These are phyloP conservation scores for Pandion haliaetus DNA, from an alignment of 2,113 vertebrate genomes.

Conservation along the genomic window DNA sequence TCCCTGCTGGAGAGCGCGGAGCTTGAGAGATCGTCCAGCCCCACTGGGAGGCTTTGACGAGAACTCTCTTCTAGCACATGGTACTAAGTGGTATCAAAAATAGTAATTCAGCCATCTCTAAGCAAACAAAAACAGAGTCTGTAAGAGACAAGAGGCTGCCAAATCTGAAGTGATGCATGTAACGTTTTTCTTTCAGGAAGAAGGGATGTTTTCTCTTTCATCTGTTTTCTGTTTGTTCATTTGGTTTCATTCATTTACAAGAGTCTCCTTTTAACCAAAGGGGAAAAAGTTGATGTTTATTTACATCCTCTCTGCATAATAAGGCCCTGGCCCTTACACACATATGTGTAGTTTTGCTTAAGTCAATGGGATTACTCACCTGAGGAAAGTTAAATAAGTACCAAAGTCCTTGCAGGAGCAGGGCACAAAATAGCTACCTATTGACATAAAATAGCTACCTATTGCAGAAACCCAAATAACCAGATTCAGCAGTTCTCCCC, in stretches of 20 bases:
- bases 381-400: not conserved
- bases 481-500: not conserved
- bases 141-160: constrained; percentile 57
- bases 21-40: constrained; percentile 27
- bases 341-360: not conserved
- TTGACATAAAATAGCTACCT: not conserved
- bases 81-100: constrained; percentile 53
- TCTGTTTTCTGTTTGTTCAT: constrained; percentile 22
- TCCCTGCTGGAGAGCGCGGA: not conserved
- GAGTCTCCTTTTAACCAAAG: not conserved
- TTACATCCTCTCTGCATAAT: not conserved
- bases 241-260: constrained; percentile 17
- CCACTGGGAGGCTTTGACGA: not conserved
- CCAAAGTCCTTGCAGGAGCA: not conserved
- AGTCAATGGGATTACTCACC: constrained; percentile 12
- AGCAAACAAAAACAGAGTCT: constrained; percentile 58
- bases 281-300: not conserved
- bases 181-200: constrained; percentile 38
- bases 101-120: constrained; percentile 60
- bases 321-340: not conserved
- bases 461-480: not conserved
- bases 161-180: constrained; percentile 59
- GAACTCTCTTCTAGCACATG: constrained; percentile 19
- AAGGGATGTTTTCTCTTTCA: constrained; percentile 7
- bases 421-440: not conserved